Evolutionary conservation across 2,113 vertebrate genomes (phyloP).

Genomic region (Ochotona curzoniae): DNA sequence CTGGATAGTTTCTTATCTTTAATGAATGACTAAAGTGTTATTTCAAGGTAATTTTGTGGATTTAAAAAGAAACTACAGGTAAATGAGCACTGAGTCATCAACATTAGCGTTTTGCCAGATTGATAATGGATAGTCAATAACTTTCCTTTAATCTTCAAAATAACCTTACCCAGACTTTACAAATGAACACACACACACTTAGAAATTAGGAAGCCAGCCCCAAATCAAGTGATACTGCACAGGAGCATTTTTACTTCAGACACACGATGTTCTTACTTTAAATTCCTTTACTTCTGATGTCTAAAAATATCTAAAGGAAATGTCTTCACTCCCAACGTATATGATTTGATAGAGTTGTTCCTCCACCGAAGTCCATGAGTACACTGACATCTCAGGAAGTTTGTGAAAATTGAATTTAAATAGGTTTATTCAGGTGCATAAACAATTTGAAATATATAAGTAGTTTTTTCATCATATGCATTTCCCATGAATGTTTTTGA

Average conservation of each 20-base stretch:
- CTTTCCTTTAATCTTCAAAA: constrained; percentile 43
- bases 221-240: neutral
- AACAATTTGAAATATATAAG: too few species aligned
- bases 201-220: neutral
- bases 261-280: neutral
- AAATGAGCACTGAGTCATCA: constrained; percentile 28
- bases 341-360: neutral
- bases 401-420: too few species aligned
- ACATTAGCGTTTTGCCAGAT: neutral
- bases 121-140: constrained; percentile 41
- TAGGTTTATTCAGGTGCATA: too few species aligned
- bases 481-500: too few species aligned
- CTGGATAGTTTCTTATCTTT: neutral
- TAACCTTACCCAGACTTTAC: constrained; percentile 41
- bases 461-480: too few species aligned
- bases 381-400: too few species aligned
- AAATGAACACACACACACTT: neutral
- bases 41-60: neutral
- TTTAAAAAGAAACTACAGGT: constrained; percentile 62
- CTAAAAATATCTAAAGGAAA: neutral
- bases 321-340: neutral
- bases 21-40: neutral
- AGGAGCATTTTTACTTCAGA: neutral
- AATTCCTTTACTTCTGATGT: constrained; percentile 30
- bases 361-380: neutral